Base-by-base conservation (phyloP, 2,797 vertebrate genomes). In the Siniperca scherzeri region DNA sequence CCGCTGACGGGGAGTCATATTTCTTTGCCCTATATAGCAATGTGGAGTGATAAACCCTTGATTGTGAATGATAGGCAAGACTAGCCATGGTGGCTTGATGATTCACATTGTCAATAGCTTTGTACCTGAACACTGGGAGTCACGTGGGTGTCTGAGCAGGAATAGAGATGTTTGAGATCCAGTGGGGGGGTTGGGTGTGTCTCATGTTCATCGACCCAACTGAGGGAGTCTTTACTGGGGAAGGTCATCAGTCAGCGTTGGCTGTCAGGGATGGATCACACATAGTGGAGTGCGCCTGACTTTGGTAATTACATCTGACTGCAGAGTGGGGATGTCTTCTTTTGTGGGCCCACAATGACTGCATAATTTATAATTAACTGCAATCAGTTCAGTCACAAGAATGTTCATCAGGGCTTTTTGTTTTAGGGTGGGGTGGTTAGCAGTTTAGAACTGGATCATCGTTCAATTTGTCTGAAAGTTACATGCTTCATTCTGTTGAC, bases 221-320 rank as follows among this genome's bases (percentile, higher is more conserved):
- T 87, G 96, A 96, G 95, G 94, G 96, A 97, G 95, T 94, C 87
- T 97, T 92, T 95, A 86, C 81, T 94, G 21, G 94, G 96, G 97
- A 99, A 98, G 98, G 98, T 99, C 98, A 98, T 98, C 98, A 98
- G 97, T 99, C 98, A 98, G 96, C 62, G 82, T 94, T 92, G 78
- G 93, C 97, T 98, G 98, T 98, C 98, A 98, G 96, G 93, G 93
- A 92, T 88, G 96, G 97, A 97, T 98, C 96, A 95, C 96, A 96
- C 96, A 96, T 95, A 94, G 95, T 93, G 84, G 95, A 97, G 97
- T 96, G 89, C 46, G 96, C 93, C 96, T 95, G 93, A 97, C 97
- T 97, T 97, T 97, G 96, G 96, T 99, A 99, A 99, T 99, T 99
- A 98, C 96, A 97, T 98, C 96, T 97, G 98, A 98, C 97, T 97